Evolutionary conservation across 2,113 vertebrate genomes (phyloP), one percentile per base, ranked within the genome.

Genomic region (Charina bottae): DNA sequence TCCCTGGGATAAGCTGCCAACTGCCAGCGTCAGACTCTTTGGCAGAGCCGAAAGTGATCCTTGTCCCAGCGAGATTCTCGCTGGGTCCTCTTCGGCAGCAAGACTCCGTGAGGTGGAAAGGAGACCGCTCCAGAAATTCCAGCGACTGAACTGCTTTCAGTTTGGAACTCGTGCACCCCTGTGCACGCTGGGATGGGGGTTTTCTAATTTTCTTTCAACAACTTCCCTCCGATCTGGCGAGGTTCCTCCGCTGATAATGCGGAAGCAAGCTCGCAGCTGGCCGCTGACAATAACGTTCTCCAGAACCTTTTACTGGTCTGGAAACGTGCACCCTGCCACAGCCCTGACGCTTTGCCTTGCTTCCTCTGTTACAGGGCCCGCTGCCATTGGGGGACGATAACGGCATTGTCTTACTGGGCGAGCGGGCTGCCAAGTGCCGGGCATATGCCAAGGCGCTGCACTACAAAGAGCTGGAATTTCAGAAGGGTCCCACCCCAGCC

Each of bases 401-500:
- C 33, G 99, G 99, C 92, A 98, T 99, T 55, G 99, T 99, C 93
- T 97, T 99, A 15, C 97, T 99, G 15, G 99, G 99, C 0, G 99
- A 99, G 94, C 97, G 99, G 95, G 99, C 99, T 37, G 98, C 99
- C 84, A 99, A 99, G 95, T 99, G 99, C 93, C 98, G 99, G 33
- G 99, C 99, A 0, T 99, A 99, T 0, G 99, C 99, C 95, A 99
- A 99, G 89, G 99, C 99, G 2, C 97, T 99, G 12, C 99, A 99
- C 97, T 99, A 99, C 97, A 99, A 99, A 96, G 99, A 99, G 92
- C 98, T 99, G 97, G 99, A 99, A 96, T 99, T 99, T 96, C 99
- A 99, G 95, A 99, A 99, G 89, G 99, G 99, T 0, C 97, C 99
- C 11, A 98, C 98, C 3, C 99, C 99, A 0, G 98, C 99, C 90